Conservation (phyloP, 2,113 vertebrate genomes). For the Callipepla californica region DNA sequence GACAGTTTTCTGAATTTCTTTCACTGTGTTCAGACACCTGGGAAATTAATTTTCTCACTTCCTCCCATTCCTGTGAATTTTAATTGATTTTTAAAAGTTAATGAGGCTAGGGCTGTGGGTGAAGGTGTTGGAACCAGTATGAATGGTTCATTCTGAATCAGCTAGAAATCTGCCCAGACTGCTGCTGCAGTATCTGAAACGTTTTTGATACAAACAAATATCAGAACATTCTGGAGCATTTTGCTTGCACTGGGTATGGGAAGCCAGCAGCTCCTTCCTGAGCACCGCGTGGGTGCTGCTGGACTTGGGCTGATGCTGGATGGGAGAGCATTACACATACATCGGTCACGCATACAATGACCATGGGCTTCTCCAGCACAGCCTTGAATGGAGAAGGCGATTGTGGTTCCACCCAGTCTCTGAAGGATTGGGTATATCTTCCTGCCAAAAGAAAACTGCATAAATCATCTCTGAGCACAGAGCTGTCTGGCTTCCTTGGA, state of each 20-base stretch:
- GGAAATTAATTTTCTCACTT: fast-evolving
- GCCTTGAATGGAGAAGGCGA: constrained; percentile 31
- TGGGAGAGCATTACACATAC: background rate
- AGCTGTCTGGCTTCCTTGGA: constrained; percentile 26
- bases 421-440: constrained; percentile 28
- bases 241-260: background rate
- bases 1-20: background rate
- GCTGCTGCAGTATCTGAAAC: background rate
- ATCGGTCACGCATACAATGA: background rate
- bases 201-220: background rate
- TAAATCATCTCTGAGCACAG: constrained; percentile 29
- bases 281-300: background rate
- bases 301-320: fast-evolving
- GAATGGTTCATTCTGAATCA: background rate
- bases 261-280: background rate
- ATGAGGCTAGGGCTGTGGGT: background rate
- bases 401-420: constrained; percentile 62
- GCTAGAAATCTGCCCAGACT: background rate
- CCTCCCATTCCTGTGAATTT: background rate
- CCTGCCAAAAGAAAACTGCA: constrained; percentile 57
- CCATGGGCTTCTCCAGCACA: background rate
- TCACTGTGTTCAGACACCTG: background rate
- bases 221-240: background rate
- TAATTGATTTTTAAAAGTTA: background rate
- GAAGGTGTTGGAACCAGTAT: background rate